Conservation (phyloP, 2,113 vertebrate species). For the Osmerus mordax region DNA sequence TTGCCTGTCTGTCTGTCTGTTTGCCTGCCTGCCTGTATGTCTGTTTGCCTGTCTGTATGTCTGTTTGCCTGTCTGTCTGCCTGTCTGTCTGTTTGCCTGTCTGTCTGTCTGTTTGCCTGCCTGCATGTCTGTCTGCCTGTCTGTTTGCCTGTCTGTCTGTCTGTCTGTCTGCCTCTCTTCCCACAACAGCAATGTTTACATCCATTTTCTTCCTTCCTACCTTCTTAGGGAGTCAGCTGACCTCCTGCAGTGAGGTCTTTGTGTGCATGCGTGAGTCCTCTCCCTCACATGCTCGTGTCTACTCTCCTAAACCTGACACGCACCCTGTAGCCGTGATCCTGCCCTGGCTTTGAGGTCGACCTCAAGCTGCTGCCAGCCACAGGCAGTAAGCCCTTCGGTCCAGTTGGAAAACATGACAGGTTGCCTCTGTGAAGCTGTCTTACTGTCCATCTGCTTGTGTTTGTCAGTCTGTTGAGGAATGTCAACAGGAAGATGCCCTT, state of each 20-base stretch:
- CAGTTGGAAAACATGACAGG: constrained; percentile 4
- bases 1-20: not conserved
- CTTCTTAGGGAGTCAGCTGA: no score
- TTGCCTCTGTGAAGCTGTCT: constrained; percentile 2
- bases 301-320: not conserved
- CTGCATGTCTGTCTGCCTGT: not conserved
- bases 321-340: not conserved
- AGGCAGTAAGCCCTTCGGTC: not conserved
- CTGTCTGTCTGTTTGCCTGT: not conserved
- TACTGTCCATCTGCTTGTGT: not conserved
- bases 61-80: not conserved
- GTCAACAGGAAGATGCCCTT: not conserved
- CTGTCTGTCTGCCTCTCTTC: not conserved
- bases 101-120: not conserved
- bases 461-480: not conserved
- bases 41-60: not conserved
- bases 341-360: not conserved
- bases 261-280: not conserved
- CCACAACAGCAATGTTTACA: not conserved
- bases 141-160: not conserved
- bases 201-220: not conserved
- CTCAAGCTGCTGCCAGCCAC: not conserved
- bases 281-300: not conserved
- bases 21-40: not conserved
- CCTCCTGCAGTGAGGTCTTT: not conserved